Conservation (phyloP, 2,113 vertebrate genomes). For the Murina feae region DNA sequence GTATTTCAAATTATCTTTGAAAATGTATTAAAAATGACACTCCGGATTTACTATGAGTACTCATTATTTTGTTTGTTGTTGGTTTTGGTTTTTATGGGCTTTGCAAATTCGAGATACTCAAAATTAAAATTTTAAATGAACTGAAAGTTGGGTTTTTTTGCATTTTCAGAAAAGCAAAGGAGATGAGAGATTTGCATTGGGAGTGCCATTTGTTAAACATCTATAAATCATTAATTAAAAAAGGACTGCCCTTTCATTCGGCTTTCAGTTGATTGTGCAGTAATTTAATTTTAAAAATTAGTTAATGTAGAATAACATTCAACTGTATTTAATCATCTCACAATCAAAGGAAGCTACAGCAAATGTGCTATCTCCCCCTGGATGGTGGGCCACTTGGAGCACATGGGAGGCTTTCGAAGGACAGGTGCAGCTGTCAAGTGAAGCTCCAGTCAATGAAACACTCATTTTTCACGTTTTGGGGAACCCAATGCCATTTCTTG, state of each 20-base stretch:
- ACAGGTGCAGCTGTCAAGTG: background rate
- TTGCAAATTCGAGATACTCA: slow-evolving; percentile 3
- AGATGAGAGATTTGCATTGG: background rate
- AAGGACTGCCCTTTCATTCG: slow-evolving; percentile 41
- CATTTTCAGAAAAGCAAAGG: background rate
- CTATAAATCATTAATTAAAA: slow-evolving; percentile 53
- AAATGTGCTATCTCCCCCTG: background rate
- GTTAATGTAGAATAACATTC: background rate
- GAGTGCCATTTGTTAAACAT: slow-evolving; percentile 37
- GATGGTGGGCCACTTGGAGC: slow-evolving; percentile 34
- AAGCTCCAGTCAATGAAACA: slow-evolving; percentile 46
- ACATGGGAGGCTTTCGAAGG: slow-evolving; percentile 7
- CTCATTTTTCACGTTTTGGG: background rate
- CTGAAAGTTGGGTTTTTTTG: background rate
- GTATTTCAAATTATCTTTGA: background rate
- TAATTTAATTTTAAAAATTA: slow-evolving; percentile 1
- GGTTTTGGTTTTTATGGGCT: background rate
- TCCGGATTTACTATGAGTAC: background rate
- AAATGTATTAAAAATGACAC: background rate
- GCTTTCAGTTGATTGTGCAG: slow-evolving; percentile 40
- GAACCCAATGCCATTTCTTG: background rate
- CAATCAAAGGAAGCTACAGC: background rate
- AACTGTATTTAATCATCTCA: background rate
- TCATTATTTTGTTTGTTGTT: background rate
- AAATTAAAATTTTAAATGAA: background rate